Base-by-base conservation (phyloP, 2,113 vertebrate species). In the Phasianus colchicus region DNA sequence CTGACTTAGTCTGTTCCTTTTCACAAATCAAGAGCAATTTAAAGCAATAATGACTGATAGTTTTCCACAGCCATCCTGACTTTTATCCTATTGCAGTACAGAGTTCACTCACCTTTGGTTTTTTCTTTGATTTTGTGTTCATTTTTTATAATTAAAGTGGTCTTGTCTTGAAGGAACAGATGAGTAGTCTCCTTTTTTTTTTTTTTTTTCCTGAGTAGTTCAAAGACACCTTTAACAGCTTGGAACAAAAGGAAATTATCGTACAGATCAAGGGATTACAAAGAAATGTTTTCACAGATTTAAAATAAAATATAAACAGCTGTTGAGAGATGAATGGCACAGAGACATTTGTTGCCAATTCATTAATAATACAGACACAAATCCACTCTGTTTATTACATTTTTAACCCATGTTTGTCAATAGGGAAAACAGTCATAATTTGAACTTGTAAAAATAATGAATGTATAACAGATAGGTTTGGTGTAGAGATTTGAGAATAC, bases 301-400 rank as follows among this genome's bases (percentile, higher is more conserved):
- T 97, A 98, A 98, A 98, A 97, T 96, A 97, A 98, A 98, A 97
- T 95, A 97, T 96, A 98, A 98, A 97, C 96, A 98, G 93, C 96
- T 97, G 97, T 97, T 96, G 92, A 94, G 89, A 96, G 91, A 96
- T 94, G 77, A 89, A 82, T 15, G 48, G 36, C 86, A 93, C 57
- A 92, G 93, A 92, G 95, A 92, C 92, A 79, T 91, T 98, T 98
- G 95, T 96, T 97, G 92, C 90, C 86, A 93, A 93, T 96, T 95
- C 91, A 96, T 97, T 97, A 97, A 97, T 97, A 96, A 91, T 92
- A 94, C 74, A 78, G 96, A 92, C 79, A 94, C 86, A 97, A 95
- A 97, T 96, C 75, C 27, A 65, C 90, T 91, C 74, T 91, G 63
- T 83, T 97, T 89, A 89, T 97, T 97, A 92, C 71, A 54, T 91